Base-by-base conservation (phyloP, 2,888 invertebrate species). In the Trissolcus japonicus region DNA sequence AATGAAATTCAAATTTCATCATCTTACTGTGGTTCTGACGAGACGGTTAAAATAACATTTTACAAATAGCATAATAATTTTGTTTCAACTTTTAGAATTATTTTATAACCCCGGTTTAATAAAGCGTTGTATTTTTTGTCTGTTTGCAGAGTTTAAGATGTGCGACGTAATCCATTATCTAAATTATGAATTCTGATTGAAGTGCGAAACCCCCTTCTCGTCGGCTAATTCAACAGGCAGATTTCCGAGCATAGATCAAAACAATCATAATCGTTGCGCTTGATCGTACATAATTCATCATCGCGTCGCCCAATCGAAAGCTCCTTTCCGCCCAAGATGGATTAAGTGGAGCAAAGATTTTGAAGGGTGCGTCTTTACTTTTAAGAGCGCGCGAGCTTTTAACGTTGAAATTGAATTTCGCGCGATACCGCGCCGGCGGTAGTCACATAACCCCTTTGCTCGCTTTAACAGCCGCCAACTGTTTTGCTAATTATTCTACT, bases 231-330 rank as follows among this genome's bases (percentile, higher is more conserved):
- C 69, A 48, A 41, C 76, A 50, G 65, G 51, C 65, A 75, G 63
- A 63, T 75, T 68, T 40, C 53, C 51, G 61, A 56, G 46, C 67
- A 56, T 41, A 54, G 75, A 69, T 69, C 60, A 65, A 50, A 65
- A 43, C 57, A 75, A 75, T 75, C 63, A 74, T 74, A 56, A 53
- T 55, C 66, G 19, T 16, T 16, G 41, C 66, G 54, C 53, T 9
- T 65, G 35, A 19, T 55, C 48, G 61, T 78, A 75, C 82, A 82
- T 83, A 83, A 84, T 84, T 83, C 84, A 84, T 82, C 78, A 73
- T 78, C 75, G 79, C 84, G 84, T 84, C 83, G 85, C 57, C 51
- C 74, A 79, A 78, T 81, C 80, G 80, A 73, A 76, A 79, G 76
- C 78, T 78, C 77, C 62, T 61, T 62, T 78, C 75, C 79, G 77